Conservation (phyloP, 2,797 vertebrate genomes). For the Scleropages formosus region DNA sequence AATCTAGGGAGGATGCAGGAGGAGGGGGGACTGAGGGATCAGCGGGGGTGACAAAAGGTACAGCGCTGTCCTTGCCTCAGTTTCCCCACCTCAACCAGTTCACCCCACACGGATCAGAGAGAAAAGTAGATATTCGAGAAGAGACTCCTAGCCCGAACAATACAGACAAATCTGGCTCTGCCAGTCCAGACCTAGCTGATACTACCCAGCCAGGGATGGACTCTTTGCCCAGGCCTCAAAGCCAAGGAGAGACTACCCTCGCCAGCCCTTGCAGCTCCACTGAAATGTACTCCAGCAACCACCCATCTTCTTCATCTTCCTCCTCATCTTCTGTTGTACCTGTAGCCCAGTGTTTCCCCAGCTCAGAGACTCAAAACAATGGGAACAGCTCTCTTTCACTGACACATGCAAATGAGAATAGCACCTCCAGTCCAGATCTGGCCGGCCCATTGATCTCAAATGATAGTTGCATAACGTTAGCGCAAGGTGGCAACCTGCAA, state of each 20-base stretch:
- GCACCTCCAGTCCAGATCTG: slow-evolving; percentile 38
- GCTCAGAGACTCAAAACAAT: slow-evolving; percentile 47
- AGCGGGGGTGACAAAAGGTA: slow-evolving; percentile 24
- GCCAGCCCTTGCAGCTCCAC: slow-evolving; percentile 87
- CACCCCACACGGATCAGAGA: slow-evolving; percentile 32
- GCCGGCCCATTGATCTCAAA: slow-evolving; percentile 12
- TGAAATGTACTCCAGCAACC: slow-evolving; percentile 67
- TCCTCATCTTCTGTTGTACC: slow-evolving; percentile 54
- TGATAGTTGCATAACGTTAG: slow-evolving; percentile 31
- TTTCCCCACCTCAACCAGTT: slow-evolving; percentile 50
- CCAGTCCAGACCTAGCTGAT: slow-evolving; percentile 72
- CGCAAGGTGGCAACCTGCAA: slow-evolving; percentile 34
- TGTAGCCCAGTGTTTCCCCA: slow-evolving; percentile 39
- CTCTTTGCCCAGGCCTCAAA: slow-evolving; percentile 42
- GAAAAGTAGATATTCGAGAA: slow-evolving; percentile 36
- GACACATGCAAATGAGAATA: slow-evolving; percentile 44
- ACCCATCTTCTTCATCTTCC: slow-evolving; percentile 52
- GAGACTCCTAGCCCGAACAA: slow-evolving; percentile 35
- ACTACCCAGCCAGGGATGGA: slow-evolving; percentile 91
- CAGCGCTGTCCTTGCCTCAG: slow-evolving; percentile 31
- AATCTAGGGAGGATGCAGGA: slow-evolving; percentile 27
- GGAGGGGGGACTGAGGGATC: slow-evolving; percentile 32
- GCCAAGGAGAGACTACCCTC: slow-evolving; percentile 57
- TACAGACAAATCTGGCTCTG: slow-evolving; percentile 43
- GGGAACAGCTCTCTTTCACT: slow-evolving; percentile 40